Conservation (phyloP, 2,888 invertebrate genomes). For the Cantharis flavilabris region DNA sequence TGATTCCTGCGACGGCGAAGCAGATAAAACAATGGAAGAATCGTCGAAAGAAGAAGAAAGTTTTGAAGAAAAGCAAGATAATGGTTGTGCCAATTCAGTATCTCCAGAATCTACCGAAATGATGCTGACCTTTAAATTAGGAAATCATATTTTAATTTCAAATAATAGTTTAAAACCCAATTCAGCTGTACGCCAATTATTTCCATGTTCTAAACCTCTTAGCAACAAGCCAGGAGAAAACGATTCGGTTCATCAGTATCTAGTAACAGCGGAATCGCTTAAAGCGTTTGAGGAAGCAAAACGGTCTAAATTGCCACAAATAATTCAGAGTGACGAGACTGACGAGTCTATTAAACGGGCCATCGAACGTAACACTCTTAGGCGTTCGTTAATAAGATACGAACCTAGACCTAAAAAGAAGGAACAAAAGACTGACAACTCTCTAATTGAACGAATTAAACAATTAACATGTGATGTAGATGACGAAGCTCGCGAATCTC, state of each 20-base stretch:
- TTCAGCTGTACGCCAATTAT: conserved; percentile 83
- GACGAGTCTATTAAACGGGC: conserved; percentile 74
- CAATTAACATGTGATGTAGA: conserved; percentile 86
- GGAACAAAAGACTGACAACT: conserved; percentile 69
- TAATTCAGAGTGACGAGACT: conserved; percentile 60
- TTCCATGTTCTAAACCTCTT: conserved; percentile 73
- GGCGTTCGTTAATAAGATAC: conserved; percentile 78
- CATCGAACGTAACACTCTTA: conserved; percentile 81
- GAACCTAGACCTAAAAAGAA: conserved; percentile 56
- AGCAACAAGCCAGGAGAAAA: conserved; percentile 48
- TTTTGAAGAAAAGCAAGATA: conserved; percentile 24
- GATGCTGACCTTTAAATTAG: conserved; percentile 62
- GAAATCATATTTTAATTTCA: conserved; percentile 59
- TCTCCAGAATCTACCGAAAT: conserved; percentile 57
- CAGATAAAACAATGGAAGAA: conserved; percentile 47
- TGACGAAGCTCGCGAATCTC: conserved; percentile 58
- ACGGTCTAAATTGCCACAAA: conserved; percentile 57
- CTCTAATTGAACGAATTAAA: conserved; percentile 83
- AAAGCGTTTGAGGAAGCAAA: conserved; percentile 71
- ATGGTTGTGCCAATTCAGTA: conserved; percentile 36
- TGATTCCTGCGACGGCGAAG: conserved; percentile 55
- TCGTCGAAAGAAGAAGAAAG: conserved; percentile 45
- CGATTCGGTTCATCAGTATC: conserved; percentile 57
- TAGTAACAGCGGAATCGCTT: conserved; percentile 77
- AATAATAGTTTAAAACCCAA: conserved; percentile 69